These are phyloP conservation scores for Parelbella ahira DNA, from an alignment of 2,888 invertebrate species.

Conservation along the genomic window DNA sequence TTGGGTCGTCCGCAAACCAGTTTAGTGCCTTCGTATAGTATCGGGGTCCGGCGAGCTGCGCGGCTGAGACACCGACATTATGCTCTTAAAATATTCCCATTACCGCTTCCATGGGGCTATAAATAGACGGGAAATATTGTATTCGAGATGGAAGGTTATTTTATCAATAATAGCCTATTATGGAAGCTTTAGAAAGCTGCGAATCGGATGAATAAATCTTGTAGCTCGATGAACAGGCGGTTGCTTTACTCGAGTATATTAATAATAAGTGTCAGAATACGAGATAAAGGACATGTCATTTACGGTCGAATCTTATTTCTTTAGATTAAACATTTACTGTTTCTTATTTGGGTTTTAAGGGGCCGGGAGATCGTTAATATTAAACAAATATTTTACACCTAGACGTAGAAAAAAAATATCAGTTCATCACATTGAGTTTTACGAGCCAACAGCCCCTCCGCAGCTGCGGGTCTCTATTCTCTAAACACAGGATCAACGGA, in stretches of 20 bases:
- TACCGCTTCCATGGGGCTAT: conserved; percentile 22
- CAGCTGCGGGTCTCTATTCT: too few relatives aligned
- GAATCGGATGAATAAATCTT: conserved; percentile 16
- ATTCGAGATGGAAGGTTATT: conserved; percentile 21
- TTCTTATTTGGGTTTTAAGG: too few relatives aligned
- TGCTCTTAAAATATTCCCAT: conserved; percentile 21
- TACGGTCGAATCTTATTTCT: too few relatives aligned
- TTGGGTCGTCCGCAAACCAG: conserved; percentile 20
- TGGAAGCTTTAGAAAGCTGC: conserved; percentile 10
- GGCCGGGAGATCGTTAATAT: too few relatives aligned
- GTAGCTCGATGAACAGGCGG: not conserved
- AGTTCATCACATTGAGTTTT: too few relatives aligned
- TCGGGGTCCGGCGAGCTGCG: not conserved
- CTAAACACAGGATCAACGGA: too few relatives aligned
- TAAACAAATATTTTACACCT: too few relatives aligned
- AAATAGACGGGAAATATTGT: conserved; percentile 23
- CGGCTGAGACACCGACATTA: conserved; percentile 15
- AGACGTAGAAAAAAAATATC: too few relatives aligned
- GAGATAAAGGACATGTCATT: too few relatives aligned
- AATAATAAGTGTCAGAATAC: conserved; percentile 2
- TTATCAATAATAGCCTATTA: conserved; percentile 20
- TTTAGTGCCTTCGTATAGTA: conserved; percentile 2
- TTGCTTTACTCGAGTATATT: not conserved
- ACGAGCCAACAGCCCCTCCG: too few relatives aligned
- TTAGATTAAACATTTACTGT: too few relatives aligned